Evolutionary conservation across 2,888 invertebrate genomes (phyloP).

Genomic region (Physocephala rufipes): DNA sequence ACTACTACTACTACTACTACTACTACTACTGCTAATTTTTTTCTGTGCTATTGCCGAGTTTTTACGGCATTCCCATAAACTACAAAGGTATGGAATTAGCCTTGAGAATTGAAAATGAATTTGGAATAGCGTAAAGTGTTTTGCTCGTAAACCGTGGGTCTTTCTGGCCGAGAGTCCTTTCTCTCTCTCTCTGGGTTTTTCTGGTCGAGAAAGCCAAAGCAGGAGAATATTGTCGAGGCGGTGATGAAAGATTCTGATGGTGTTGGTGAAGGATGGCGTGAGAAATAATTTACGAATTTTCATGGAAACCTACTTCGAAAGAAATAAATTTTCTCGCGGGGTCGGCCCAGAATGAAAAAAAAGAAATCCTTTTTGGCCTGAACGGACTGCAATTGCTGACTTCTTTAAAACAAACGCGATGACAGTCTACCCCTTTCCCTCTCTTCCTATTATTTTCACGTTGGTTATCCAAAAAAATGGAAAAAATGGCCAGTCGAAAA

Average conservation of each 20-base stretch:
- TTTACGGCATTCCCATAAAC: conserved; percentile 24
- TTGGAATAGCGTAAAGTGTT: too few species aligned
- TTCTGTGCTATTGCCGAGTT: conserved; percentile 1
- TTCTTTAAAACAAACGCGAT: not conserved
- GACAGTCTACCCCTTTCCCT: not conserved
- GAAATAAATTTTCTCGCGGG: conserved; percentile 23
- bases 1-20: too few species aligned
- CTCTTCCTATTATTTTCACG: too few species aligned
- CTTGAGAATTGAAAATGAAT: too few species aligned
- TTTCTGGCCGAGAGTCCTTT: too few species aligned
- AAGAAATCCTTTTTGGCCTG: not conserved
- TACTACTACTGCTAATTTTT: conserved; percentile 11
- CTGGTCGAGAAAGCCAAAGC: not conserved
- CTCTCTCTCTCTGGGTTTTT: not conserved
- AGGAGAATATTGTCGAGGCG: too few species aligned
- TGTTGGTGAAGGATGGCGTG: not conserved
- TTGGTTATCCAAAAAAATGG: conserved; percentile 4
- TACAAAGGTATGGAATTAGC: not conserved
- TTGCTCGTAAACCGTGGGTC: not conserved
- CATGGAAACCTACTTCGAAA: conserved; percentile 33
- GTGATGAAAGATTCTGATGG: too few species aligned
- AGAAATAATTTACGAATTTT: conserved; percentile 40
- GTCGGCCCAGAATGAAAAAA: too few species aligned
- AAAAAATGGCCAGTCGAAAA: conserved; percentile 13
- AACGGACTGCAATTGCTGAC: not conserved